A percentile compares a stretch with the other conserved stretches of the same genome.
Evolutionary conservation across 2,888 invertebrate genomes (phyloP).

Genomic region (Zygothrica quintamaculata): DNA sequence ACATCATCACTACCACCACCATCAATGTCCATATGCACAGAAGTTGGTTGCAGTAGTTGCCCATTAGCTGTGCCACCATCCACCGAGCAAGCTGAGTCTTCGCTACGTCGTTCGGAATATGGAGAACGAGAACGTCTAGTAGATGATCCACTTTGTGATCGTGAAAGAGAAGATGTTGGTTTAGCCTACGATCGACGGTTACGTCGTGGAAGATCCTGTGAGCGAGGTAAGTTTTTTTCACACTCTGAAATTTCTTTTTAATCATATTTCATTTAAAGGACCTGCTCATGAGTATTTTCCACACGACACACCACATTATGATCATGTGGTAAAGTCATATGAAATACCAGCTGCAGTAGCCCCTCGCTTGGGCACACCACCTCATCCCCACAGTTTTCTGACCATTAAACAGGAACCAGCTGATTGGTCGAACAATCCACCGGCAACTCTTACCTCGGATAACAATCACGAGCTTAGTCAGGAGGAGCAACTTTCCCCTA

Average conservation of each 20-base stretch:
- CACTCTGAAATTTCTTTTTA: neutral
- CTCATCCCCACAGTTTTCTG: constrained; percentile 74
- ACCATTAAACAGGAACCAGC: constrained; percentile 87
- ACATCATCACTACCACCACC: constrained; percentile 37
- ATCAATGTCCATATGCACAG: constrained; percentile 72
- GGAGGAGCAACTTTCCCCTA: constrained; percentile 63
- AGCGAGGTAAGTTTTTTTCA: constrained; percentile 43
- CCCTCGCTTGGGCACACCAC: constrained; percentile 58
- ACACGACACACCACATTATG: constrained; percentile 65
- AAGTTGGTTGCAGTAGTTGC: constrained; percentile 74
- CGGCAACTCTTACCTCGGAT: constrained; percentile 38
- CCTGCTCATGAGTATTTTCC: constrained; percentile 65
- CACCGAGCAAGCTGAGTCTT: constrained; percentile 51
- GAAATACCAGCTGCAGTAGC: constrained; percentile 36
- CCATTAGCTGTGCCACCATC: constrained; percentile 61
- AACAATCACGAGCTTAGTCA: constrained; percentile 55
- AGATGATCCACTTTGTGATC: constrained; percentile 59
- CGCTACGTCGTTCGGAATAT: constrained; percentile 66
- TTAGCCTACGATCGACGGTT: constrained; percentile 66
- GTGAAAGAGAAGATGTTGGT: constrained; percentile 68
- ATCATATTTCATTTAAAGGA: constrained; percentile 5
- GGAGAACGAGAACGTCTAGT: constrained; percentile 47
- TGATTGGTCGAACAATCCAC: constrained; percentile 86
- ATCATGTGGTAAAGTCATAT: constrained; percentile 63
- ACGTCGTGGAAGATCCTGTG: constrained; percentile 64